Conservation (phyloP, 2,797 vertebrate species). For the Mormyrops attenuatus region DNA sequence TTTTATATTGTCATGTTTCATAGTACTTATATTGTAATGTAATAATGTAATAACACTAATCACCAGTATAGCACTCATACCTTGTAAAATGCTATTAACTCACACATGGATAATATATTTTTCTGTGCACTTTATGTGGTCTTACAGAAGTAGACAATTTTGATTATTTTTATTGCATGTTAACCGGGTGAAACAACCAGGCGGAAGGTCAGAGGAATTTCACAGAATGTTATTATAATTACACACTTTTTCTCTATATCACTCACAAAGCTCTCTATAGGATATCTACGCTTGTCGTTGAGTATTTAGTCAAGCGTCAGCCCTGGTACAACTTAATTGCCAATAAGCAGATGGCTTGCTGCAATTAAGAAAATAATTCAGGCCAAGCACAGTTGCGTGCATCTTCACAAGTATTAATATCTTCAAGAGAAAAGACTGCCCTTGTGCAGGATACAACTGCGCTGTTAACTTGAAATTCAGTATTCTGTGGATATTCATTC, state of each 20-base stretch:
- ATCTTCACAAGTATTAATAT: conserved; percentile 11
- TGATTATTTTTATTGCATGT: background rate
- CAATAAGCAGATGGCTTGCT: conserved; percentile 11
- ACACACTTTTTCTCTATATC: background rate
- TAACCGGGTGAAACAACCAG: background rate
- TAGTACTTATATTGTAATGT: background rate
- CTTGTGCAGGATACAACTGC: background rate
- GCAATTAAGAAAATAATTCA: conserved; percentile 12
- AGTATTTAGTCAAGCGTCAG: conserved; percentile 13
- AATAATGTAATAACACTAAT: background rate
- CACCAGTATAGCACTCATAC: background rate
- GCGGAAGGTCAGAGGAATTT: background rate
- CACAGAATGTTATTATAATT: background rate
- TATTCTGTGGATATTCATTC: background rate
- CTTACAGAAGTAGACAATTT: background rate
- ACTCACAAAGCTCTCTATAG: conserved; percentile 4
- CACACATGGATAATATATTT: background rate
- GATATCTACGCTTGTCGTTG: conserved; percentile 8
- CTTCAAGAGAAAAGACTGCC: background rate
- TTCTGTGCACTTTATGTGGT: background rate
- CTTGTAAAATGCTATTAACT: background rate
- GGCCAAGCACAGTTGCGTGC: conserved; percentile 1
- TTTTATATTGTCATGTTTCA: background rate
- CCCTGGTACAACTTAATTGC: conserved; percentile 1
- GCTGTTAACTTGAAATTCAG: background rate